These are phyloP conservation scores for Athalia circularis DNA, from an alignment of 2,888 invertebrate species.

Conservation along the genomic window DNA sequence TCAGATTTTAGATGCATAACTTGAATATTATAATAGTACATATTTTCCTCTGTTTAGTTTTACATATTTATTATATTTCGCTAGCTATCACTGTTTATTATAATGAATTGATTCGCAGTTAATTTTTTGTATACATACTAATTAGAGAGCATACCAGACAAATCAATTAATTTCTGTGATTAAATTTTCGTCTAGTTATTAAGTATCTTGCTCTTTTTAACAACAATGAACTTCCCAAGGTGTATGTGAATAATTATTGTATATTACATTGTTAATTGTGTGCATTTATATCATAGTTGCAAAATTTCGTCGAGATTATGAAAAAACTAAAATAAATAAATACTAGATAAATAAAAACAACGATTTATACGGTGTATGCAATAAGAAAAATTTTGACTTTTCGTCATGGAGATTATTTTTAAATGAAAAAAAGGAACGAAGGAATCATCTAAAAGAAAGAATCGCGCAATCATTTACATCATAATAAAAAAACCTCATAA, in stretches of 20 bases:
- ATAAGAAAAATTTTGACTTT: too few relatives aligned
- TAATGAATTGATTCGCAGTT: conserved; percentile 28
- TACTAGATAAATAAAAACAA: too few relatives aligned
- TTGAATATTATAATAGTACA: conserved; percentile 7
- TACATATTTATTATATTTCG: neutral
- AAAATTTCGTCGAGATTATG: neutral
- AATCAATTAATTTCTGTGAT: neutral
- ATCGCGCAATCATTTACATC: too few relatives aligned
- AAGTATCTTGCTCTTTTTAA: conserved; percentile 34
- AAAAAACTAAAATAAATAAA: neutral
- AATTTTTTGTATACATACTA: conserved; percentile 9
- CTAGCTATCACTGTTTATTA: neutral
- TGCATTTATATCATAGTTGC: neutral
- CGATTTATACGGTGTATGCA: too few relatives aligned
- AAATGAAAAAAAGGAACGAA: neutral
- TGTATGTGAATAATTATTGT: conserved; percentile 20
- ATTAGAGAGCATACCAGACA: conserved; percentile 40
- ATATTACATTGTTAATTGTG: neutral
- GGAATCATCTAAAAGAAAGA: too few relatives aligned
- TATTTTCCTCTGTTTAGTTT: neutral
- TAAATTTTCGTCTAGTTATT: conserved; percentile 6
- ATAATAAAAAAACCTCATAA: neutral
- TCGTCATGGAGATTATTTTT: too few relatives aligned
- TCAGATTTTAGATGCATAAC: conserved; percentile 8
- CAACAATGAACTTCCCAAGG: conserved; percentile 30